These are phyloP conservation scores for Oryzaephilus surinamensis DNA, from an alignment of 1,140 invertebrate species.

Conservation along the genomic window DNA sequence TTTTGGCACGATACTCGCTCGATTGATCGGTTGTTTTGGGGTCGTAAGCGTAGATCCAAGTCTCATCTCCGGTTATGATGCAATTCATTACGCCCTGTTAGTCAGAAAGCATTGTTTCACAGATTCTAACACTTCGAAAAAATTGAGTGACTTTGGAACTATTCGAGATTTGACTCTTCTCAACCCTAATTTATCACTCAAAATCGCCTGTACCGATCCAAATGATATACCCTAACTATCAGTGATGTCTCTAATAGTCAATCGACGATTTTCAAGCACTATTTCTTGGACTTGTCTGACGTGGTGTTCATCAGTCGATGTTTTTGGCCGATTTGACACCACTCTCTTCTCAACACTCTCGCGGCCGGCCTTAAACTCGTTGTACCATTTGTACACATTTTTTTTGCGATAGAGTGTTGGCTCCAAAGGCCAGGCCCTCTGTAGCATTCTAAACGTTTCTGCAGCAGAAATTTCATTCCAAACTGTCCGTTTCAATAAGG, in stretches of 20 bases:
- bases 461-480: too few relatives aligned
- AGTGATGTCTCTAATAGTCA: slow-evolving; percentile 7
- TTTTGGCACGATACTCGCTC: slow-evolving; percentile 16
- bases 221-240: neutral
- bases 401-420: too few relatives aligned
- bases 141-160: neutral
- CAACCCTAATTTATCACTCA: neutral
- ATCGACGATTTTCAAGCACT: slow-evolving; percentile 10
- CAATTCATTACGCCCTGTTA: neutral
- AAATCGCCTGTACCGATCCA: slow-evolving; percentile 1
- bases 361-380: too few relatives aligned
- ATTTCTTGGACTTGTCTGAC: slow-evolving; percentile 6
- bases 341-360: neutral
- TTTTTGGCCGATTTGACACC: neutral
- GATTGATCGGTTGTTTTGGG: slow-evolving; percentile 23
- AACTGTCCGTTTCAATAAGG: too few relatives aligned
- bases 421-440: too few relatives aligned
- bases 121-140: too few relatives aligned
- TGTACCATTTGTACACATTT: too few relatives aligned
- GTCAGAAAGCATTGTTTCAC: too few relatives aligned
- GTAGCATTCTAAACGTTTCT: too few relatives aligned
- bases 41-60: slow-evolving; percentile 24
- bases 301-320: slow-evolving; percentile 1
- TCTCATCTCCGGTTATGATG: slow-evolving; percentile 23
- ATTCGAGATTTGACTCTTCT: neutral